These are phyloP conservation scores for Trissolcus brochymenae DNA, from an alignment of 2,888 invertebrate species.

Conservation along the genomic window DNA sequence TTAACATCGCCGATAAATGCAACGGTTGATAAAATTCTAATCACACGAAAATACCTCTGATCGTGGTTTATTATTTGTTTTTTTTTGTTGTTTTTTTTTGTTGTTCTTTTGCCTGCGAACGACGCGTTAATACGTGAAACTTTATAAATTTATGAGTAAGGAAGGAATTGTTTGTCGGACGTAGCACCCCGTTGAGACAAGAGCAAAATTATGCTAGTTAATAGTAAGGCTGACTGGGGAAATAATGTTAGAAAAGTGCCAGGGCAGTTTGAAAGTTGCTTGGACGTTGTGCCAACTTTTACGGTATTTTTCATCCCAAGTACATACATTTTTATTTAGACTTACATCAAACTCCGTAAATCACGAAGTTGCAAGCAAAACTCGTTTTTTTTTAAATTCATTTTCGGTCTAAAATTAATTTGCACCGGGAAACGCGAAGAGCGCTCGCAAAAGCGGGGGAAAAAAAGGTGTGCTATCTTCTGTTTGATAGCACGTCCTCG, in stretches of 20 bases:
- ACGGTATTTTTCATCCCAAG: constrained; percentile 54
- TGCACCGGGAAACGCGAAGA: constrained; percentile 1
- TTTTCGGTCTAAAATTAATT: constrained; percentile 26
- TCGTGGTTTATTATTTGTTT: no score
- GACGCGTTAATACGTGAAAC: constrained; percentile 15
- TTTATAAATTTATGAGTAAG: constrained; percentile 40
- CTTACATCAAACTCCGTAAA: constrained; percentile 55
- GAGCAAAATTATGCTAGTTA: constrained; percentile 43
- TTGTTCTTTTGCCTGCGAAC: background rate
- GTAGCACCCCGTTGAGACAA: constrained; percentile 48
- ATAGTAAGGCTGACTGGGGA: constrained; percentile 55
- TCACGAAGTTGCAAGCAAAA: constrained; percentile 35
- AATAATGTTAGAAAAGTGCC: constrained; percentile 52
- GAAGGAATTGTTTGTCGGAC: constrained; percentile 42
- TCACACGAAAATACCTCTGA: constrained; percentile 11
- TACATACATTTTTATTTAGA: constrained; percentile 56
- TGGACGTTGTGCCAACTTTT: constrained; percentile 46
- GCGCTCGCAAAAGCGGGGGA: constrained; percentile 2
- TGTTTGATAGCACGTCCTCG: constrained; percentile 11
- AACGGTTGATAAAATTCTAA: constrained; percentile 23
- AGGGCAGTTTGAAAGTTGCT: constrained; percentile 38
- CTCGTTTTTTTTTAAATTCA: constrained; percentile 5
- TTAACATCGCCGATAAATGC: constrained; percentile 12
- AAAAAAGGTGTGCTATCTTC: constrained; percentile 8
- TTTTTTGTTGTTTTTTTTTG: background rate